Base-by-base conservation (phyloP, 2,888 invertebrate species). In the Agonopterix alstromeriana region DNA sequence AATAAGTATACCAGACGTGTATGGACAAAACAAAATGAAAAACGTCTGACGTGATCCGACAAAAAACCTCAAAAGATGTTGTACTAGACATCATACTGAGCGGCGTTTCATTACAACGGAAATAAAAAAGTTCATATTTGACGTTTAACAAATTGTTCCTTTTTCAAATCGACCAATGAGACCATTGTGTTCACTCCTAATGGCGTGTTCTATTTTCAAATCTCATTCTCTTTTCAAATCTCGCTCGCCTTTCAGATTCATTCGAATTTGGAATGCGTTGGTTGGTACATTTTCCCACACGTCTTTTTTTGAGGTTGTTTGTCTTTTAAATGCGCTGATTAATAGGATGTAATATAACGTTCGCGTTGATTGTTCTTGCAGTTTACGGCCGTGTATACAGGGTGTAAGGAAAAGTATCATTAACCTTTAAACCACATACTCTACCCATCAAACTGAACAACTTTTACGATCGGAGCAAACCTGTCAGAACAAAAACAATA, bases 91-190 rank as follows among this genome's bases (percentile, higher is more conserved):
- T 79, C 84, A 81, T 72, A 82, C 82, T 73, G 81, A 67, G 76
- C 66, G 77, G 76, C 66, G 77, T 82, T 84, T 81, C 85, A 84
- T 85, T 85, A 83, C 83, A 81, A 73, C 77, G 75, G 73, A 81
- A 83, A 85, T 79, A 82, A 81, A 86, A 80, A 87, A 85, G 77
- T 82, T 86, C 83, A 86, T 85, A 86, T 87, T 86, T 87, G 88
- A 87, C 88, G 87, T 87, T 85, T 87, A 88, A 88, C 88, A 88
- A 88, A 88, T 88, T 86, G 87, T 87, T 87, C 86, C 86, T 86
- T 88, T 88, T 88, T 88, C 79, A 88, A 86, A 88, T 88, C 86
- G 77, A 85, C 88, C 87, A 87, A 88, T 87, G 88, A 84, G 84
- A 84, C 86, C 70, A 86, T 87, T 88, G 87, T 87, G 81, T 82